Conservation (phyloP, 1,140 invertebrate species). For the Leptinotarsa texana region DNA sequence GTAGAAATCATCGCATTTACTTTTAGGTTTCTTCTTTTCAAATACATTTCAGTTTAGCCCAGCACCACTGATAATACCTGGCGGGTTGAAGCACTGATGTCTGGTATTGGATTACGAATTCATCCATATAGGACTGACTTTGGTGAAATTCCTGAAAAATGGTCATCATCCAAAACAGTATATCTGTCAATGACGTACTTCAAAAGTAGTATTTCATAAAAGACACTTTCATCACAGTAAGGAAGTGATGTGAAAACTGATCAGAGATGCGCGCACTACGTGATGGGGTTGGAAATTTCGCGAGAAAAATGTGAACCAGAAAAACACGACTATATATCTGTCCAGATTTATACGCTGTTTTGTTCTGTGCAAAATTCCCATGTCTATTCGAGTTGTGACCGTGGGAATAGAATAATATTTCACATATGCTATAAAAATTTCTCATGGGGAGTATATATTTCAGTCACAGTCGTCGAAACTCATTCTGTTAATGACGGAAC, state of each 20-base stretch:
- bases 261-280: not conserved
- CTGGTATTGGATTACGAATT: no score
- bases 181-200: no score
- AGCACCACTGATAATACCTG: no score
- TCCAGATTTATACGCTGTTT: slow-evolving; percentile 5
- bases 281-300: not conserved
- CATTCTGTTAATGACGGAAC: slow-evolving; percentile 5
- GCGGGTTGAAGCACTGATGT: no score
- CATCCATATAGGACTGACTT: no score
- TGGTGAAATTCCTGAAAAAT: no score
- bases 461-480: slow-evolving; percentile 1
- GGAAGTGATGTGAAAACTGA: not conserved
- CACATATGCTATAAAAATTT: slow-evolving; percentile 7
- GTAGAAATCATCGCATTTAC: no score
- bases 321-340: not conserved
- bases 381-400: slow-evolving; percentile 5
- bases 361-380: slow-evolving; percentile 6
- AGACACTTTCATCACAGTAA: no score
- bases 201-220: no score
- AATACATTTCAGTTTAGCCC: no score
- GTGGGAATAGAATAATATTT: slow-evolving; percentile 6
- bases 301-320: not conserved
- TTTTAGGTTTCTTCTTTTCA: no score
- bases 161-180: no score
- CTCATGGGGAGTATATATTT: not conserved